phyloP scores from a whole-genome alignment of 2,888 invertebrate species.

The Hetaerina titia region DNA sequence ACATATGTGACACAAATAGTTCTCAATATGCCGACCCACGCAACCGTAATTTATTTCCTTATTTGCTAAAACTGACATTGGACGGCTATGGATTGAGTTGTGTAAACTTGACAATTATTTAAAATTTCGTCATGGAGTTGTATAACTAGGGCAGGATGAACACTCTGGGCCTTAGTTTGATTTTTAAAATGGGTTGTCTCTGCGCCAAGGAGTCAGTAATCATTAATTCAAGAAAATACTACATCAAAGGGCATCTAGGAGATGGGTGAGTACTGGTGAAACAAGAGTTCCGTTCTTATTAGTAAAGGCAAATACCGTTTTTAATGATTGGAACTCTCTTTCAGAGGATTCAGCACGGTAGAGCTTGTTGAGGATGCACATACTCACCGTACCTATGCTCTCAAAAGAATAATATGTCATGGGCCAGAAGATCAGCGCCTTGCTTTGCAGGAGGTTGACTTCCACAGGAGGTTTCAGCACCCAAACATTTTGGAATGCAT shows the following conservation, averaged over 20 bases:
- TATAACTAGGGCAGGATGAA: slow-evolving; percentile 79
- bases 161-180: slow-evolving; percentile 84
- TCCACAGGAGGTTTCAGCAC: slow-evolving; percentile 85
- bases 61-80: background rate
- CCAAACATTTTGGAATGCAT: slow-evolving; percentile 86
- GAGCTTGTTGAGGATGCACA: slow-evolving; percentile 85
- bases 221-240: slow-evolving; percentile 86
- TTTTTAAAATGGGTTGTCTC: slow-evolving; percentile 87
- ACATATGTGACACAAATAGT: background rate
- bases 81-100: background rate
- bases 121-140: background rate
- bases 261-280: slow-evolving; percentile 82
- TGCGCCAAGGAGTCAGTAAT: slow-evolving; percentile 86
- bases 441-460: slow-evolving; percentile 86
- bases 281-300: background rate
- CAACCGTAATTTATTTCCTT: background rate
- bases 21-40: background rate
- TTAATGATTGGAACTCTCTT: slow-evolving; percentile 72
- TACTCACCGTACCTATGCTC: slow-evolving; percentile 84
- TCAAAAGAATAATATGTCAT: slow-evolving; percentile 91
- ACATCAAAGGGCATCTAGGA: slow-evolving; percentile 85
- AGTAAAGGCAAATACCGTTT: slow-evolving; percentile 30
- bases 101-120: background rate
- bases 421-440: slow-evolving; percentile 86
- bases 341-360: slow-evolving; percentile 90